Evolutionary conservation across 2,113 vertebrate genomes (phyloP).

Genomic region (Psittacara wagleri): DNA sequence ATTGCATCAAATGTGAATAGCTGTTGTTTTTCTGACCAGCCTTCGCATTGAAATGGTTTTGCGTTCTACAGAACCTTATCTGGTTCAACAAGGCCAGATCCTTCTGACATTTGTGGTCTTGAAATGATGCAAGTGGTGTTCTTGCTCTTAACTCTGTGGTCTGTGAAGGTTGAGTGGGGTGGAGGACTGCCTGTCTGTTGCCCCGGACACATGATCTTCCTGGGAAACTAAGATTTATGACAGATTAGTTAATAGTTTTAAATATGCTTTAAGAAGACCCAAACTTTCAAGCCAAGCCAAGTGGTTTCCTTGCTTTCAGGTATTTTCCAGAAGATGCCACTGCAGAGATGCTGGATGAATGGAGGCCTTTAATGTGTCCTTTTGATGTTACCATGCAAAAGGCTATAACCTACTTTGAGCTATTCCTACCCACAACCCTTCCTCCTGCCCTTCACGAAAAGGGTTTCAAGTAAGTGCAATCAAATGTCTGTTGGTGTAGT

Average conservation of each 20-base stretch:
- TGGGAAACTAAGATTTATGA: background rate
- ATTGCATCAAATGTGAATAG: background rate
- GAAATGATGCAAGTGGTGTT: background rate
- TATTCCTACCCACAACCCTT: constrained; percentile 95
- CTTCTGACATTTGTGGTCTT: background rate
- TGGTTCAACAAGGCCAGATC: background rate
- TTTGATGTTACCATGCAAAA: constrained; percentile 99
- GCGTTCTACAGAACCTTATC: background rate
- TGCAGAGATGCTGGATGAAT: constrained; percentile 94
- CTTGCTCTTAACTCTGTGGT: background rate
- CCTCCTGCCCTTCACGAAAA: constrained; percentile 92
- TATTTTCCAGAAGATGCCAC: constrained; percentile 92
- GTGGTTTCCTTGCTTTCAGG: constrained; percentile 62
- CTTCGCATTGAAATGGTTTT: background rate
- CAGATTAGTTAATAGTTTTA: background rate
- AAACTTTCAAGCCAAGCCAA: background rate
- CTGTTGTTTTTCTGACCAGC: background rate
- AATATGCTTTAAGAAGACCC: background rate
- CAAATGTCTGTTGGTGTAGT: background rate
- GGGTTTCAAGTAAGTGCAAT: constrained; percentile 88
- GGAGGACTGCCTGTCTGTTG: background rate
- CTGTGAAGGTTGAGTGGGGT: background rate
- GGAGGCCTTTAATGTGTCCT: constrained; percentile 94
- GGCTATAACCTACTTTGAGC: constrained; percentile 95
- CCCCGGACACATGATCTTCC: background rate